Base-by-base conservation (phyloP, 2,888 invertebrate species). In the Ophion slaviceki region DNA sequence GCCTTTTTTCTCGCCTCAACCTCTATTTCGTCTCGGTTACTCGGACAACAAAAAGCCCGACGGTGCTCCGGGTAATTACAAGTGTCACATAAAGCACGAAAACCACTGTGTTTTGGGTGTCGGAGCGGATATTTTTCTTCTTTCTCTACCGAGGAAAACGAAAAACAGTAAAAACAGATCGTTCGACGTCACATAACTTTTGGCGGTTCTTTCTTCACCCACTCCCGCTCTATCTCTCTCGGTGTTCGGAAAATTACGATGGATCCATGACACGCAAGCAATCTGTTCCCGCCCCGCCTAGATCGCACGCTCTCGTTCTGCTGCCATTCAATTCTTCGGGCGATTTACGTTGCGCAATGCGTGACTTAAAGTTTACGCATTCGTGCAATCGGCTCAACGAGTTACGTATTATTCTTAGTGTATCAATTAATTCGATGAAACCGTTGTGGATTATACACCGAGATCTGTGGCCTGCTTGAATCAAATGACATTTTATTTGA, bases 11-110 rank as follows among this genome's bases (percentile, higher is more conserved):
- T 47, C 79, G 74, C 76, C 71, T 80, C 81, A 76, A 20, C 40
- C 59, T 75, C 83, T 64, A 20, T 40, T 66, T 70, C 64, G 64
- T 80, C 72, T 82, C 80, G 80, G 80, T 62, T 59, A 28, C 57
- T 45, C 11, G 45, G n/a, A 57, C 67, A 59, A 70, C 28, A 66
- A 72, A 32, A 64, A 47, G 40, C 64, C 32, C 83, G 68, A 78
- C 76, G 87, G 83, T 47, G 14, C 53, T 57, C 61, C 88, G 90
- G 91, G 91, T 64, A 47, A 75, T 81, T 81, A 74, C 91, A 90
- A 88, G 89, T 92, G 92, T 92, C 92, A 92, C 93, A 92, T 92
- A 93, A 92, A 93, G 86, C 84, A 92, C 80, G 68, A 82, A 86
- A 89, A 89, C 84, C 84, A 86, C 89, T 89, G 90, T 92, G 92